Conservation (phyloP, 1,140 invertebrate species). For the Melanaphis sacchari region DNA sequence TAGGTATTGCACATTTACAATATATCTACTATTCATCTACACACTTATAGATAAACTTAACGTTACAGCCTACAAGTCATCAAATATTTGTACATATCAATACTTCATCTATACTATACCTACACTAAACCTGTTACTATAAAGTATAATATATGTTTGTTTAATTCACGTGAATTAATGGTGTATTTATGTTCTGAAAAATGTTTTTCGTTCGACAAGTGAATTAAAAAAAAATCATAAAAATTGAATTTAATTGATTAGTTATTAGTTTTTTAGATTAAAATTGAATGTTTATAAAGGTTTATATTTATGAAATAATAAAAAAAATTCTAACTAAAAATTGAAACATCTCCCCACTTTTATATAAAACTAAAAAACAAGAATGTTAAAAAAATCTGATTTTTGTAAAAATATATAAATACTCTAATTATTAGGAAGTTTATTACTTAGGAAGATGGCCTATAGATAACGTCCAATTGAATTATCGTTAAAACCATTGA, state of each 20-base stretch:
- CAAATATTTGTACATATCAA: neutral
- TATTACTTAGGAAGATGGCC: too few species aligned
- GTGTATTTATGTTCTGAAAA: neutral
- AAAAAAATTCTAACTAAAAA: too few species aligned
- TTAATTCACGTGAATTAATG: neutral
- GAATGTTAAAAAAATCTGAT: too few species aligned
- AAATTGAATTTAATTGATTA: neutral
- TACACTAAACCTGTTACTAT: too few species aligned
- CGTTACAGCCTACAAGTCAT: neutral
- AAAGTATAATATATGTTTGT: neutral
- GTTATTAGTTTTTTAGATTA: neutral
- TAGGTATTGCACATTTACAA: neutral
- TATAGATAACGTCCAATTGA: too few species aligned
- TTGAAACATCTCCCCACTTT: neutral
- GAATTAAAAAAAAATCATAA: neutral
- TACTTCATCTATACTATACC: too few species aligned
- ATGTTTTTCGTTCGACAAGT: neutral
- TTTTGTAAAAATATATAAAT: neutral
- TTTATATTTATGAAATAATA: neutral
- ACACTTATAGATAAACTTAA: neutral
- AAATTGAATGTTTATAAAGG: neutral
- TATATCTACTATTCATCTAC: neutral
- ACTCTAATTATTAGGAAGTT: too few species aligned
- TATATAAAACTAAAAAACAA: neutral
- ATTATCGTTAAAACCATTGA: too few species aligned